Evolutionary conservation across 1,140 invertebrate species (phyloP).

Genomic region (Hycleus phaleratus): DNA sequence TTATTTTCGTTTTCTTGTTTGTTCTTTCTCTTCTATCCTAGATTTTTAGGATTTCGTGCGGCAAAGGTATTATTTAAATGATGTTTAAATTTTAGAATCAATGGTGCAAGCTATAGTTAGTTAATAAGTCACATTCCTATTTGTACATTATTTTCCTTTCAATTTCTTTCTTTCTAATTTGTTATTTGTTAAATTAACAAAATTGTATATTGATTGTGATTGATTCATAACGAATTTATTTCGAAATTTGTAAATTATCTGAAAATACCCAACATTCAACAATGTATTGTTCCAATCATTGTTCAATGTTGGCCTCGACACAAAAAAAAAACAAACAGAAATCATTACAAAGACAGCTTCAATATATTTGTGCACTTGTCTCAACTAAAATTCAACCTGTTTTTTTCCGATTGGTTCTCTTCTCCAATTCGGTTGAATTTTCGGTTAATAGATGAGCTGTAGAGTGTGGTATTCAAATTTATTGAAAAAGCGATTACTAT

Average conservation of each 20-base stretch:
- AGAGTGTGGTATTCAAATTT: conserved; percentile 27
- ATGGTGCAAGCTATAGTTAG: conserved; percentile 29
- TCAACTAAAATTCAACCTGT: conserved; percentile 3
- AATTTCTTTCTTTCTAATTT: neutral
- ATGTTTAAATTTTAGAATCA: conserved; percentile 27
- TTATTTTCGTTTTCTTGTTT: too few species aligned
- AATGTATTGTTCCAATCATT: conserved; percentile 4
- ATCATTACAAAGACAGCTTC: conserved; percentile 13
- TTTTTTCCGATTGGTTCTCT: too few species aligned
- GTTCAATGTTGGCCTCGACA: conserved; percentile 1
- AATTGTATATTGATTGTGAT: too few species aligned
- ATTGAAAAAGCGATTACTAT: conserved; percentile 27
- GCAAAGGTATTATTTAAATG: conserved; percentile 22
- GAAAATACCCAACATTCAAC: conserved; percentile 9
- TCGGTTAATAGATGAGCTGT: conserved; percentile 10
- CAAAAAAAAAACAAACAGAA: conserved; percentile 3
- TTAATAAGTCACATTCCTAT: conserved; percentile 29
- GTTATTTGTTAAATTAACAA: too few species aligned
- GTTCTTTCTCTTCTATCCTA: neutral
- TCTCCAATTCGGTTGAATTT: neutral
- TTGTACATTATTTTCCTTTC: conserved; percentile 2
- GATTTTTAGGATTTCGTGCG: conserved; percentile 15
- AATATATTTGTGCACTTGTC: conserved; percentile 16
- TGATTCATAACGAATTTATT: too few species aligned
- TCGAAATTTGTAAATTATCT: too few species aligned